phyloP scores from a whole-genome alignment of 2,113 vertebrate genomes.

The Puffinus mauretanicus region DNA sequence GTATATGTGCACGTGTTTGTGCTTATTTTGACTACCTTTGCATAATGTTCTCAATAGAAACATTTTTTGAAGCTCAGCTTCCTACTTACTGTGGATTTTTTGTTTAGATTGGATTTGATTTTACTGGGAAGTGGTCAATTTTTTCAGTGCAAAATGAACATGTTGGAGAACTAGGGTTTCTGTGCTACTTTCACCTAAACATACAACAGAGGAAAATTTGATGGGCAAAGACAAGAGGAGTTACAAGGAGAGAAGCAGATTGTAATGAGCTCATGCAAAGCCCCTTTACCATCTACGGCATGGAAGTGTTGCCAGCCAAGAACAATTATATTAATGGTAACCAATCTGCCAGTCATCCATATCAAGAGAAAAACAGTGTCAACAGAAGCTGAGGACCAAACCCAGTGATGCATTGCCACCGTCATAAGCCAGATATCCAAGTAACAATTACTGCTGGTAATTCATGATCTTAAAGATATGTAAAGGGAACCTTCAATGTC shows the following conservation, averaged over 20 bases:
- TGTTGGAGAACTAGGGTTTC: neutral
- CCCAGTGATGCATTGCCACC: neutral
- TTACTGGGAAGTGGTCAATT: neutral
- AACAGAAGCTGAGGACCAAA: neutral
- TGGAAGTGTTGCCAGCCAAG: neutral
- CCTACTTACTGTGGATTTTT: neutral
- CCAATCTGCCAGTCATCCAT: neutral
- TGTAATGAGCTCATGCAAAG: neutral
- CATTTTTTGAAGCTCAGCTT: conserved; percentile 12
- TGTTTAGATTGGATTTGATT: neutral
- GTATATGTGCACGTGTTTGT: neutral
- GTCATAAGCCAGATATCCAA: neutral
- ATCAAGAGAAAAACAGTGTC: neutral
- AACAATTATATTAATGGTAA: neutral
- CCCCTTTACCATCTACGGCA: neutral
- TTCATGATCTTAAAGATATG: neutral
- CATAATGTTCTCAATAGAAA: conserved; percentile 62
- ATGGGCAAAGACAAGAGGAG: neutral
- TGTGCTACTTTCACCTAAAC: neutral
- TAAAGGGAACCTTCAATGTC: neutral
- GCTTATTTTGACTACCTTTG: conserved; percentile 29
- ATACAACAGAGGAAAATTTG: neutral
- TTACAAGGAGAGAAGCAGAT: neutral
- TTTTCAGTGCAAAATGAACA: neutral
- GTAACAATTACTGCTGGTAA: neutral